Percentiles rank a stretch among this genome's conserved stretches.
Evolutionary conservation across 2,797 vertebrate species (phyloP).

Genomic region (Spizella passerina): DNA sequence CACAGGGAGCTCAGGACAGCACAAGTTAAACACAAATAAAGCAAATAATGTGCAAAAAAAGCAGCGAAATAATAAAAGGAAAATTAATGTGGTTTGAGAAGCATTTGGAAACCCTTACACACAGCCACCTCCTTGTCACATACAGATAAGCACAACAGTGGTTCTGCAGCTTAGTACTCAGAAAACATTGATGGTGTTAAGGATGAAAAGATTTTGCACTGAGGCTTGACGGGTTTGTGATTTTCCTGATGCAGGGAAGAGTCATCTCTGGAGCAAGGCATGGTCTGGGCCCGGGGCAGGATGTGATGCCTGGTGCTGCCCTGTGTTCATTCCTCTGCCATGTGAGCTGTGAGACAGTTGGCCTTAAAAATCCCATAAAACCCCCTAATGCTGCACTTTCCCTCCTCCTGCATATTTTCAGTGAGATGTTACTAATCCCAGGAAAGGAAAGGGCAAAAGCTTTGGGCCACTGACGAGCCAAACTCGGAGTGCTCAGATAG

Average conservation of each 20-base stretch:
- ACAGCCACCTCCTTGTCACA: not conserved
- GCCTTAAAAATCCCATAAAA: not conserved
- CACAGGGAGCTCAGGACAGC: not conserved
- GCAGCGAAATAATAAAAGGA: not conserved
- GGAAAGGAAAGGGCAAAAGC: not conserved
- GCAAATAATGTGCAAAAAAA: not conserved
- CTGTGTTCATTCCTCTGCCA: not conserved
- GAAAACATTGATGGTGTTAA: not conserved
- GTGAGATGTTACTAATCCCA: not conserved
- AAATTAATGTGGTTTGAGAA: not conserved
- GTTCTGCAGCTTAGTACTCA: not conserved
- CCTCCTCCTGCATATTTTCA: not conserved
- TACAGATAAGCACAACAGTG: not conserved
- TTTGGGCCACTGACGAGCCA: not conserved
- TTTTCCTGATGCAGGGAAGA: slow-evolving; percentile 53
- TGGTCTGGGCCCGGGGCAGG: not conserved
- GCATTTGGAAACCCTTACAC: not conserved
- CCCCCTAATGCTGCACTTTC: not conserved
- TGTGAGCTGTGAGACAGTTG: not conserved
- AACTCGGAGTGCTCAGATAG: not conserved
- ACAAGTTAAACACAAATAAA: not conserved
- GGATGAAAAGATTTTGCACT: not conserved
- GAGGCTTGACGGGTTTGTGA: slow-evolving; percentile 49
- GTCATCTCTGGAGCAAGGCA: not conserved
- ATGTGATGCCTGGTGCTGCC: not conserved